Base-by-base conservation (phyloP, 2,113 vertebrate species). In the Sinocyclocheilus grahami region DNA sequence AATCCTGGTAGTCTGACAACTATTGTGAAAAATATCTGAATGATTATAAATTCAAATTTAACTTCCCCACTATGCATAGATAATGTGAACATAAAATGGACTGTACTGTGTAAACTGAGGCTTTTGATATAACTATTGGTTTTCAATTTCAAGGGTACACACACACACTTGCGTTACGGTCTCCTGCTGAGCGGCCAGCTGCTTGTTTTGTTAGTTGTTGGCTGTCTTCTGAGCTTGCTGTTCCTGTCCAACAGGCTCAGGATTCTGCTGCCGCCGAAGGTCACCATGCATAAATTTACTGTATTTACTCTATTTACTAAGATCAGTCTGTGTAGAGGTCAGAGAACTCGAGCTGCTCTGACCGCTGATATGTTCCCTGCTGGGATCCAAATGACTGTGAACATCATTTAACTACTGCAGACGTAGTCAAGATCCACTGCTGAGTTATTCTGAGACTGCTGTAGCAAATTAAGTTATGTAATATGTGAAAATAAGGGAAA, bases 171-270 rank as follows among this genome's bases (percentile, higher is more conserved):
- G 37, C 9, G 22, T n/a, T 53, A 48, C 33, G 51, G 7, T 39
- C 62, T 85, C 89, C 84, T 62, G 80, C 89, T 87, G 89, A 39
- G 89, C 42, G 48, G 80, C 89, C 89, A 90, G 87, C 83, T 90
- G 89, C 87, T 87, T 90, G 75, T 88, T 88, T 84, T 79, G 79
- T 88, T 85, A 87, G 74, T 71, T 53, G 60, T 33, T 75, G 80
- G 79, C 88, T 78, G 30, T 81, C 84, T 81, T 86, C 58, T 46
- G 77, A 20, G n/a, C 65, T 88, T 86, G 84, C 86, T 87, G 79
- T 87, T 83, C 67, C 85, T 88, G 79, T 85, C 87, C 79, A 83
- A 87, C 75, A 85, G 69, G 27, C 67, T 55, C n/a, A 65, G 48
- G 18, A 78, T 86, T 84, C 53, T 62, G 51, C 27, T 60, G 33